These are phyloP conservation scores for Pandion haliaetus DNA, from an alignment of 2,113 vertebrate genomes.

Conservation along the genomic window DNA sequence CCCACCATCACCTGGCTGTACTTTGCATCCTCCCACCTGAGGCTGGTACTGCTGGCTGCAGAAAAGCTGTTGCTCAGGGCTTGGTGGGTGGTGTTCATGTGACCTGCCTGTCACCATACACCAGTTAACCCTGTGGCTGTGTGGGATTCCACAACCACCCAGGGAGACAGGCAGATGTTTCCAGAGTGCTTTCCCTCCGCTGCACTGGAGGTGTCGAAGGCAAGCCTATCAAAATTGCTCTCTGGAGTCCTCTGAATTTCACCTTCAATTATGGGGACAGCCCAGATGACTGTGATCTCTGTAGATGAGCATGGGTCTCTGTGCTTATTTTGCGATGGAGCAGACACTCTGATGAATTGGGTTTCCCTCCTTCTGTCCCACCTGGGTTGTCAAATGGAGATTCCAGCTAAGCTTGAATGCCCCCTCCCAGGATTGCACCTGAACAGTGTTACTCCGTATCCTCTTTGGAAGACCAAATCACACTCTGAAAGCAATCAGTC, in stretches of 20 bases:
- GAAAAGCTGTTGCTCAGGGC: neutral
- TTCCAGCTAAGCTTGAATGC: neutral
- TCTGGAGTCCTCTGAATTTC: neutral
- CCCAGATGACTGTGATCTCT: neutral
- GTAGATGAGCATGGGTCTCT: neutral
- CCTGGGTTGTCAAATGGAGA: neutral
- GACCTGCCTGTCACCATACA: neutral
- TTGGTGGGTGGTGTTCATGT: rapidly evolving
- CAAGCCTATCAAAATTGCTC: neutral
- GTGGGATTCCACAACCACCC: neutral
- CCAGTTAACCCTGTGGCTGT: neutral
- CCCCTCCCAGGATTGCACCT: neutral
- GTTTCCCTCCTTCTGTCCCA: neutral
- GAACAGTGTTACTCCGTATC: rapidly evolving
- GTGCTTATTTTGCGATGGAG: neutral
- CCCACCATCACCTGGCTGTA: neutral
- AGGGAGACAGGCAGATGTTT: neutral
- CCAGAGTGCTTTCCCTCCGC: neutral
- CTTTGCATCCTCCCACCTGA: neutral
- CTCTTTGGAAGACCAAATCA: neutral
- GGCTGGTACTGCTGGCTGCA: neutral
- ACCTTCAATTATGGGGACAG: neutral
- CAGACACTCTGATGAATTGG: neutral
- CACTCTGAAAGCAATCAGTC: neutral
- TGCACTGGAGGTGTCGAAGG: neutral